These are phyloP conservation scores for Bos javanicus DNA, from an alignment of 2,113 vertebrate genomes.

Conservation along the genomic window DNA sequence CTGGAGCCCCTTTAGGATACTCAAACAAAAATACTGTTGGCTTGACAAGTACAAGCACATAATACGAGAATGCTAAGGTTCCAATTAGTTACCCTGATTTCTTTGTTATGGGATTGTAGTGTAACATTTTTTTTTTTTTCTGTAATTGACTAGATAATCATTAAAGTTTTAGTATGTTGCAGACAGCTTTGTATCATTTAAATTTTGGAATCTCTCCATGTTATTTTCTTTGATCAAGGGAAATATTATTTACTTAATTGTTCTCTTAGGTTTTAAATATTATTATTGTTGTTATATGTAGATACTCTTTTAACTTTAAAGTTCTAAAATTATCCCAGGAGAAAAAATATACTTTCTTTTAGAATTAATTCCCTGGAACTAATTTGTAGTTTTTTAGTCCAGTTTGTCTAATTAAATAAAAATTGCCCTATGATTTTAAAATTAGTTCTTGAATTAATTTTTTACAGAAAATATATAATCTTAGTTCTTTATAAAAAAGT, in stretches of 20 bases:
- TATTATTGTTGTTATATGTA: not conserved
- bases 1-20: not conserved
- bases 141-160: not conserved
- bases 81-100: not conserved
- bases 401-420: not conserved
- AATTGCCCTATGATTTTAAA: not conserved
- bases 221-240: not conserved
- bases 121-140: not conserved
- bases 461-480: not conserved
- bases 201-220: not conserved
- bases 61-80: not conserved
- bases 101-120: not conserved
- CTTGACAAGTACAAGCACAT: not conserved
- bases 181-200: not conserved
- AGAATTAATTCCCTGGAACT: not conserved
- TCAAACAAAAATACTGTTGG: not conserved
- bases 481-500: not conserved
- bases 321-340: not conserved
- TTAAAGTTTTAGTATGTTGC: not conserved
- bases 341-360: not conserved
- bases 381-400: not conserved
- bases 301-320: not conserved
- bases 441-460: not conserved
- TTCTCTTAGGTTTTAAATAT: not conserved
- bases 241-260: not conserved